Conservation (phyloP, 2,888 invertebrate species). For the Metellina segmentata region DNA sequence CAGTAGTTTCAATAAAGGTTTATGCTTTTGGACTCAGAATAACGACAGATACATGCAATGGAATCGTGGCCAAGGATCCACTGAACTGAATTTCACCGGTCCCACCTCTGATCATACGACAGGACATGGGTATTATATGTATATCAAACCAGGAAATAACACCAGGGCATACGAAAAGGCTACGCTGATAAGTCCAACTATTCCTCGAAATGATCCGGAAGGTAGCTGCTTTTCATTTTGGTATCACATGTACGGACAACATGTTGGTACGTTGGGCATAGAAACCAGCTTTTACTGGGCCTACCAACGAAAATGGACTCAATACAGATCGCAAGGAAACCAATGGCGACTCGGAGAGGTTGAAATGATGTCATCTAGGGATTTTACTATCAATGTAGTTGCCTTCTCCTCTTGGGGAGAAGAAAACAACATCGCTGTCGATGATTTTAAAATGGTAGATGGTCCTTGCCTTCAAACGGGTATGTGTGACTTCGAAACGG, state of each 20-base stretch:
- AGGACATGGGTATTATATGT: slow-evolving; percentile 73
- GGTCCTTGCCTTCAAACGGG: slow-evolving; percentile 62
- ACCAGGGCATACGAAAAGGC: neutral
- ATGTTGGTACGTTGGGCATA: slow-evolving; percentile 64
- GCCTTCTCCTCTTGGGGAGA: slow-evolving; percentile 7
- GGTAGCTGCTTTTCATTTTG: slow-evolving; percentile 80
- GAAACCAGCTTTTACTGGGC: neutral
- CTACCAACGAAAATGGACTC: slow-evolving; percentile 14
- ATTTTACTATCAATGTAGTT: slow-evolving; percentile 67
- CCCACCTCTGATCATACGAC: slow-evolving; percentile 77
- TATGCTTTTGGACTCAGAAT: slow-evolving; percentile 70
- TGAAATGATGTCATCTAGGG: neutral
- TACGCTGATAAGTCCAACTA: slow-evolving; percentile 52
- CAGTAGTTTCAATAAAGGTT: slow-evolving; percentile 48
- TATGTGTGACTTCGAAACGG: slow-evolving; percentile 76
- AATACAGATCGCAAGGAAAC: slow-evolving; percentile 56
- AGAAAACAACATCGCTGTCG: slow-evolving; percentile 75
- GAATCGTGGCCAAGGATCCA: slow-evolving; percentile 58
- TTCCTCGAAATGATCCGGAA: slow-evolving; percentile 67
- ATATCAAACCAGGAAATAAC: slow-evolving; percentile 13
- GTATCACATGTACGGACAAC: slow-evolving; percentile 80
- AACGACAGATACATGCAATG: no score
- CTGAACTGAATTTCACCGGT: slow-evolving; percentile 56
- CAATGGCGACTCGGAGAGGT: slow-evolving; percentile 71
- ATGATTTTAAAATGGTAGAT: slow-evolving; percentile 75